Percentiles rank a stretch among this genome's conserved stretches.
Evolutionary conservation across 2,888 invertebrate species (phyloP).

Genomic region (Amphipyra berbera): DNA sequence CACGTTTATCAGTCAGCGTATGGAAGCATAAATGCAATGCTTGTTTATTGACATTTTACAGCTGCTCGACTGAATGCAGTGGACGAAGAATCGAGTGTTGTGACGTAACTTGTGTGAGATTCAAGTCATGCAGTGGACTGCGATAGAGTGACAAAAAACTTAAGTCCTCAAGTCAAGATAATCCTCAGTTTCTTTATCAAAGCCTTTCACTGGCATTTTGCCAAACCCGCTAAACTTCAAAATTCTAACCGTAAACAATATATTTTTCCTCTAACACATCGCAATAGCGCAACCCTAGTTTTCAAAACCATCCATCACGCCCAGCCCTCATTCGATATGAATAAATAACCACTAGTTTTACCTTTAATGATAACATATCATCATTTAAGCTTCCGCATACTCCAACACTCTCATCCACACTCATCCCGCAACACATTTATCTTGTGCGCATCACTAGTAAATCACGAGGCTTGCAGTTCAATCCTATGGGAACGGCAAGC

Average conservation of each 20-base stretch:
- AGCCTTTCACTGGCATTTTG: conserved; percentile 23
- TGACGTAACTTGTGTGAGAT: background rate
- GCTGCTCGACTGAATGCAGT: too few relatives aligned
- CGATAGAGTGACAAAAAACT: conserved; percentile 22
- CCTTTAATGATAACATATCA: conserved; percentile 30
- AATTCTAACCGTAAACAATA: conserved; percentile 23
- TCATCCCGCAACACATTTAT: conserved; percentile 34
- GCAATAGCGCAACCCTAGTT: background rate
- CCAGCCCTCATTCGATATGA: conserved; percentile 11
- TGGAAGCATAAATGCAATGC: too few relatives aligned
- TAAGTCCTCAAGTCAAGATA: conserved; percentile 18
- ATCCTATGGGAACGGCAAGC: conserved; percentile 32
- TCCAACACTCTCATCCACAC: conserved; percentile 23
- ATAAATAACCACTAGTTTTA: conserved; percentile 30
- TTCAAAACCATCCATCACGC: background rate
- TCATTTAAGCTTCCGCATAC: conserved; percentile 9
- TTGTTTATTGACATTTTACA: too few relatives aligned
- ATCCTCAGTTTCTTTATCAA: conserved; percentile 26
- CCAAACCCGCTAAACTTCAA: conserved; percentile 20
- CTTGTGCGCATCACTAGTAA: conserved; percentile 42
- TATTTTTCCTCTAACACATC: conserved; percentile 6
- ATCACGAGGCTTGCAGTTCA: conserved; percentile 43
- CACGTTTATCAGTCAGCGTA: too few relatives aligned
- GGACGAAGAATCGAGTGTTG: too few relatives aligned
- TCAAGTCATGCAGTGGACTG: conserved; percentile 16